phyloP scores from a whole-genome alignment of 2,888 invertebrate species.

The Pseudanteris insignis region DNA sequence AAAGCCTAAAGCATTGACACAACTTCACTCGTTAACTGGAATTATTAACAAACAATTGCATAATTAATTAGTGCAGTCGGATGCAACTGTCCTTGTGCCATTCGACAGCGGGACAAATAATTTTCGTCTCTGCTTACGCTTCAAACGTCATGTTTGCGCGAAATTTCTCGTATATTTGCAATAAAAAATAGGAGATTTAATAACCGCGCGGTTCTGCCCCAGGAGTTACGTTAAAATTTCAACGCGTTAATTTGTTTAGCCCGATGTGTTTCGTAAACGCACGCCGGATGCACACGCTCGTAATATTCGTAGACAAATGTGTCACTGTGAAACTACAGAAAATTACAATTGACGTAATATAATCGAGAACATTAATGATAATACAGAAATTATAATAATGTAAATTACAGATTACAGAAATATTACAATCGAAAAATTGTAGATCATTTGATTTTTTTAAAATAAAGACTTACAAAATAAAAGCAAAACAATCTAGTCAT shows the following conservation, averaged over 20 bases:
- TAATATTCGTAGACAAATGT: no score
- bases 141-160: constrained; percentile 1
- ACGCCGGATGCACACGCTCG: constrained; percentile 16
- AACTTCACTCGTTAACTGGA: constrained; percentile 7
- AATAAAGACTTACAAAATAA: no score
- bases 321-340: no score
- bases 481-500: no score
- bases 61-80: constrained; percentile 32
- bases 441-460: no score
- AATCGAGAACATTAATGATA: no score
- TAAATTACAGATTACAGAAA: no score
- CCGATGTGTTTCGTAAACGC: constrained; percentile 22
- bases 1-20: not conserved
- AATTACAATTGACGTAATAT: no score
- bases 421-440: no score
- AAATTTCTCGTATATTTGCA: not conserved
- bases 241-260: constrained; percentile 20
- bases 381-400: no score
- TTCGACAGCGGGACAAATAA: not conserved
- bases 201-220: no score
- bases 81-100: constrained; percentile 14
- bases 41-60: constrained; percentile 32
- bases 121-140: not conserved
- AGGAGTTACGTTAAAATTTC: constrained; percentile 4
- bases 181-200: no score